phyloP scores from a whole-genome alignment of 2,888 invertebrate genomes.

The Mesorhabditis sp. region DNA sequence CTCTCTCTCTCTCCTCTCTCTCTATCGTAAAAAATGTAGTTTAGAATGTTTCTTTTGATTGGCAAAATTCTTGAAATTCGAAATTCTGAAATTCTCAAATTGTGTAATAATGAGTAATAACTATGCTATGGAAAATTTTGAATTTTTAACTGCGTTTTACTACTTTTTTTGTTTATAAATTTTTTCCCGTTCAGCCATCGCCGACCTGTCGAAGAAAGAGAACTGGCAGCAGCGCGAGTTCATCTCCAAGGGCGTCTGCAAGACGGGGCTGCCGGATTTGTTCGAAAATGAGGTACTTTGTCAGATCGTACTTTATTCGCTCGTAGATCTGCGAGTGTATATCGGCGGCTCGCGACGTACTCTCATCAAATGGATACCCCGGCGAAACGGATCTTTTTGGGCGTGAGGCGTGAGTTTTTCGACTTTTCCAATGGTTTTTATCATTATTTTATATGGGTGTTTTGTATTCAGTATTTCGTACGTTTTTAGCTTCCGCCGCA shows the following conservation, averaged over 20 bases:
- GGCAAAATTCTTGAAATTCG: neutral
- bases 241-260: slow-evolving; percentile 38
- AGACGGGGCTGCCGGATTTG: slow-evolving; percentile 54
- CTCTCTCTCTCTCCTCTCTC: neutral
- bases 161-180: neutral
- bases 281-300: slow-evolving; percentile 50
- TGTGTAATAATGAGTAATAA: neutral
- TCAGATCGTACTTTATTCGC: neutral
- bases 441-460: neutral
- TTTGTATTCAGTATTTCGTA: neutral
- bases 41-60: neutral
- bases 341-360: slow-evolving; percentile 38
- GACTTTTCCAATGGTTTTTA: neutral
- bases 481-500: slow-evolving; percentile 34
- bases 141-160: neutral
- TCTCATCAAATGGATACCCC: slow-evolving; percentile 42
- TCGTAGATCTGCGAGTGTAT: slow-evolving; percentile 46
- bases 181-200: slow-evolving; percentile 20
- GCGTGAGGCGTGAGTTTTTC: slow-evolving; percentile 27
- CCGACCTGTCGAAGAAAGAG: slow-evolving; percentile 42
- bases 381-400: slow-evolving; percentile 53
- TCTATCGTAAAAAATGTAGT: neutral
- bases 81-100: neutral
- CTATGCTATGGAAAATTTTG: no score
- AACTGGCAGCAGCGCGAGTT: slow-evolving; percentile 51